These are phyloP conservation scores for Nemapogon koenigi DNA, from an alignment of 2,888 invertebrate species.

Conservation along the genomic window DNA sequence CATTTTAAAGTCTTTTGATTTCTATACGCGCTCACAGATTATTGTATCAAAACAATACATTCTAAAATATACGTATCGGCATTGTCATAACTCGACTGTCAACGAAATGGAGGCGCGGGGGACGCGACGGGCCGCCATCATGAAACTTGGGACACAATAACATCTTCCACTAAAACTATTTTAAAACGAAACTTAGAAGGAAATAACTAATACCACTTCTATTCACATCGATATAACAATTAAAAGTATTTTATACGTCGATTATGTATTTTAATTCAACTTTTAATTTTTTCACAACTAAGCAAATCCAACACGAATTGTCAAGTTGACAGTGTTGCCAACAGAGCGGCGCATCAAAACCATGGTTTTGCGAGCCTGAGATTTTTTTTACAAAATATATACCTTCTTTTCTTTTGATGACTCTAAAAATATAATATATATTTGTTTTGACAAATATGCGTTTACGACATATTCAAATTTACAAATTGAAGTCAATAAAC, in stretches of 20 bases:
- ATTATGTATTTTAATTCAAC: neutral
- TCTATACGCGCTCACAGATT: constrained; percentile 27
- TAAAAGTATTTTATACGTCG: neutral
- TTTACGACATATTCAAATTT: too few relatives aligned
- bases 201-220: neutral
- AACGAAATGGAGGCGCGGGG: constrained; percentile 70
- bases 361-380: too few relatives aligned
- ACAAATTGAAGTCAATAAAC: too few relatives aligned
- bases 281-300: neutral
- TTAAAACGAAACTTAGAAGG: too few relatives aligned
- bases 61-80: constrained; percentile 51
- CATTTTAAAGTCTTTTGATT: constrained; percentile 40
- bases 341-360: too few relatives aligned
- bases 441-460: too few relatives aligned
- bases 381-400: too few relatives aligned
- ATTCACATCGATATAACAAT: neutral
- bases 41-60: constrained; percentile 49
- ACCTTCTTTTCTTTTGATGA: too few relatives aligned
- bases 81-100: constrained; percentile 68
- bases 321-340: constrained; percentile 2
- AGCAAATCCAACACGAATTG: constrained; percentile 2
- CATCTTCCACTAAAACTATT: constrained; percentile 31
- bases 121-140: constrained; percentile 73
- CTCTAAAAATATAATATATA: too few relatives aligned
- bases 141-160: constrained; percentile 62